Base-by-base conservation (phyloP, 2,113 vertebrate genomes). In the Microcebus tavaratra region DNA sequence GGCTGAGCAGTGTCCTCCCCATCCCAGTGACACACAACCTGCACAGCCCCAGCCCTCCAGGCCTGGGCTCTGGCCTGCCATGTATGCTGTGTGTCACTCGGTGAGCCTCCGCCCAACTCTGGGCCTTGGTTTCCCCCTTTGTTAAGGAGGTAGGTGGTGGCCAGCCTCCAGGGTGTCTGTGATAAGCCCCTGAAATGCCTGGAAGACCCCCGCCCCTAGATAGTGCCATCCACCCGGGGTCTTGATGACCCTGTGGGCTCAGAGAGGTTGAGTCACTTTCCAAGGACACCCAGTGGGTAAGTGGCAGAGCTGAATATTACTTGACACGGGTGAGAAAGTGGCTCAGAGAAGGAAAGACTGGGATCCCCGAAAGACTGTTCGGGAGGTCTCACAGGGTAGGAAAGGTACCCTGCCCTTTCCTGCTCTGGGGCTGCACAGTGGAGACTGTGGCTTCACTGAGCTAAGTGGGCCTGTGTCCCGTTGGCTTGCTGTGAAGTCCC, bases 321-420 rank as follows among this genome's bases (percentile, higher is more conserved):
- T 55, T 18, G 20, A 39, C 21, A 7, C 9, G 9, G 15, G 13
- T 4, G 45, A 36, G 27, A 48, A 34, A 23, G 42, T 57, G 76
- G 10, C 3, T 20, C 21, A 4, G 14, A 87, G 36, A 23, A 59
- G 48, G 67, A 67, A 25, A 55, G 21, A 20, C 23, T 6, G 1
- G 50, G 39, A 9, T 61, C 50, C 67, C 50, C 34, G 3, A 20
- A 14, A 50, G 39, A 48, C 57, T 1, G 0, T 48, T 61, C 42
- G 23, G 29, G 75, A n/a, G 68, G 27, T 39, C 45, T 42, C 27
- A 2, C 4, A 11, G 68, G 0, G 1, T 6, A 8, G 5, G n/a
- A 21, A 31, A 23, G 25, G 2, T 7, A 8, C 59, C 31, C 0
- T 2, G 0, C 5, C 70, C 36, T 23, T 36, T 82, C 42, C 15